These are phyloP conservation scores for Semaprochilodus insignis DNA, from an alignment of 2,797 vertebrate genomes.

Conservation along the genomic window DNA sequence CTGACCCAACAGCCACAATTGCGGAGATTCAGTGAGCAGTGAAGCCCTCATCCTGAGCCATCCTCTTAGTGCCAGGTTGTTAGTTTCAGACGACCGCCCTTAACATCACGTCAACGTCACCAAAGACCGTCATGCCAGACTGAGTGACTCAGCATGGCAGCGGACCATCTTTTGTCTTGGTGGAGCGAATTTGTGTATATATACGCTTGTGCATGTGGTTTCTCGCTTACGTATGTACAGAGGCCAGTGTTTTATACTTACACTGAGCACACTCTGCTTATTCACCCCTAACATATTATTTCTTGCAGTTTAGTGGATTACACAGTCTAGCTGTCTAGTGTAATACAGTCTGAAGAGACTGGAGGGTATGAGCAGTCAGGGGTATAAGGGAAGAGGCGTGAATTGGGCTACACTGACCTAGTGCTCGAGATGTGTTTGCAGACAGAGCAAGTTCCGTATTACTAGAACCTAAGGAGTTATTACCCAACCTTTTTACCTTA, in stretches of 20 bases:
- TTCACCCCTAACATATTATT: background rate
- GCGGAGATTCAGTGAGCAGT: too few species aligned
- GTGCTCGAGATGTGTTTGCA: background rate
- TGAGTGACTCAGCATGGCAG: too few species aligned
- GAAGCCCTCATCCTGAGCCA: too few species aligned
- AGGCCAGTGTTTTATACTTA: background rate
- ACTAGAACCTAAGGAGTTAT: background rate
- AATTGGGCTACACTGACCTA: background rate
- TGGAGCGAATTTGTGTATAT: too few species aligned
- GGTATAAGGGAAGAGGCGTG: too few species aligned
- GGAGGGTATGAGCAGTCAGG: background rate
- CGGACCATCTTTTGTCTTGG: too few species aligned
- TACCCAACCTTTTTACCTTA: background rate
- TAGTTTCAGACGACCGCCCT: too few species aligned
- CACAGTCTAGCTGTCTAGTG: background rate
- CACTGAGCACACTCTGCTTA: background rate
- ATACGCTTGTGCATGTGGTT: background rate
- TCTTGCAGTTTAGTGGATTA: background rate
- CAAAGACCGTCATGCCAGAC: too few species aligned
- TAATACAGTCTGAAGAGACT: background rate
- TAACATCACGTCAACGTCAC: too few species aligned
- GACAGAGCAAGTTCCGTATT: background rate
- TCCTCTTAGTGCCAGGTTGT: too few species aligned
- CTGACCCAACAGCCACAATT: too few species aligned
- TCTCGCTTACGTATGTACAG: background rate